Conservation (phyloP, 2,888 invertebrate species). For the Luperina nickerlii region DNA sequence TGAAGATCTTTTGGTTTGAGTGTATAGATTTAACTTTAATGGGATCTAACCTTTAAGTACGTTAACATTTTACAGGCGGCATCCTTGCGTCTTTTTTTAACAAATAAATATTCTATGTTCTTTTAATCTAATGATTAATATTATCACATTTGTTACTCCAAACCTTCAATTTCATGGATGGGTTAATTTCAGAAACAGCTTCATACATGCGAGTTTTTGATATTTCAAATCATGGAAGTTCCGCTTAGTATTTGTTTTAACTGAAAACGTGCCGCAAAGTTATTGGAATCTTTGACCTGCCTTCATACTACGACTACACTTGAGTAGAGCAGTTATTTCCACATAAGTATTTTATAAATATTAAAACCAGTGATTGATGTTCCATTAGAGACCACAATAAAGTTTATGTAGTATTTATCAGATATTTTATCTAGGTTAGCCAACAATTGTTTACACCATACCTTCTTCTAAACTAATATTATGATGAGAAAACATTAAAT, state of each 20-base stretch:
- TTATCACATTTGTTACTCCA: background rate
- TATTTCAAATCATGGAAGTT: background rate
- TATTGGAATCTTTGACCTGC: background rate
- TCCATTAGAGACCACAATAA: no score
- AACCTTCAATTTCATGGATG: background rate
- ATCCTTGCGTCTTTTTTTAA: background rate
- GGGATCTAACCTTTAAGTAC: background rate
- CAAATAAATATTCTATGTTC: background rate
- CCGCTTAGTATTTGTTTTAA: background rate
- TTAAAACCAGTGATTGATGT: background rate
- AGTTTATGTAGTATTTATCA: background rate
- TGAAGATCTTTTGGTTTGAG: background rate
- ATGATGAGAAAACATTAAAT: no score
- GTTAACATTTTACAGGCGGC: background rate
- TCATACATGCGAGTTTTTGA: background rate
- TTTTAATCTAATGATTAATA: background rate
- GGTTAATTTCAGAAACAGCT: background rate
- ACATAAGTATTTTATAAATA: background rate
- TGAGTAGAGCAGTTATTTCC: background rate
- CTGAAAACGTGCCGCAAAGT: background rate
- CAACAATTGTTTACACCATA: no score
- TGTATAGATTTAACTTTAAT: background rate
- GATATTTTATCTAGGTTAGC: background rate
- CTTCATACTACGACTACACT: background rate
- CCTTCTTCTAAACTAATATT: no score